phyloP scores from a whole-genome alignment of 2,888 invertebrate species.

The Thumatha senex region DNA sequence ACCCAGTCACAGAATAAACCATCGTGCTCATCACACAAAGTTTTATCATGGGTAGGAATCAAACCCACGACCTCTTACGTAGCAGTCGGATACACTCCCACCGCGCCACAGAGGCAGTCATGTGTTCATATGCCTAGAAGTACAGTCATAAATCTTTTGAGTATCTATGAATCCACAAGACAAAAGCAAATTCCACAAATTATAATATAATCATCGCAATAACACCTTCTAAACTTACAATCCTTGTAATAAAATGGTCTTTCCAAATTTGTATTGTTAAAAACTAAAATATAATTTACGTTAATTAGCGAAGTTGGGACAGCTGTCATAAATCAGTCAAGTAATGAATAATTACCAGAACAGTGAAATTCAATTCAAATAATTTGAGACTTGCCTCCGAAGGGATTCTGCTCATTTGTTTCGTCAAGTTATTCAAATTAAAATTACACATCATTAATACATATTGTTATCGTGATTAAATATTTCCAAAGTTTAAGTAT shows the following conservation, averaged over 20 bases:
- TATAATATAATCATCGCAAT: neutral
- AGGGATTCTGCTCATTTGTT: conserved; percentile 15
- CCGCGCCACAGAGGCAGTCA: too few species aligned
- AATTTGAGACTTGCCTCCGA: conserved; percentile 34
- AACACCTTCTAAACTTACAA: conserved; percentile 4
- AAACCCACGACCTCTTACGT: too few species aligned
- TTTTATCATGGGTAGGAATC: too few species aligned
- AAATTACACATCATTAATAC: conserved; percentile 11
- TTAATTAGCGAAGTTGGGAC: conserved; percentile 50
- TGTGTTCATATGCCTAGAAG: too few species aligned
- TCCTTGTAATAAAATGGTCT: conserved; percentile 13
- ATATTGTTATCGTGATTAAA: too few species aligned
- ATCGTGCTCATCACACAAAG: too few species aligned
- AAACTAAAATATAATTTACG: conserved; percentile 46
- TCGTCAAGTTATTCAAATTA: conserved; percentile 19
- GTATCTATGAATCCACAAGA: neutral
- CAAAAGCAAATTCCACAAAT: neutral
- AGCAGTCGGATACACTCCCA: too few species aligned
- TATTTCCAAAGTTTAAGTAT: too few species aligned
- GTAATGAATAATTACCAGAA: conserved; percentile 41
- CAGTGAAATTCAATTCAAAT: conserved; percentile 49
- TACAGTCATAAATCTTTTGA: neutral
- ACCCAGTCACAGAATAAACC: too few species aligned
- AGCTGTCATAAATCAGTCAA: conserved; percentile 50
- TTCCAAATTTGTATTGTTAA: conserved; percentile 25